Evolutionary conservation across 2,113 vertebrate species (phyloP).

Genomic region (Dicentrarchus labrax): DNA sequence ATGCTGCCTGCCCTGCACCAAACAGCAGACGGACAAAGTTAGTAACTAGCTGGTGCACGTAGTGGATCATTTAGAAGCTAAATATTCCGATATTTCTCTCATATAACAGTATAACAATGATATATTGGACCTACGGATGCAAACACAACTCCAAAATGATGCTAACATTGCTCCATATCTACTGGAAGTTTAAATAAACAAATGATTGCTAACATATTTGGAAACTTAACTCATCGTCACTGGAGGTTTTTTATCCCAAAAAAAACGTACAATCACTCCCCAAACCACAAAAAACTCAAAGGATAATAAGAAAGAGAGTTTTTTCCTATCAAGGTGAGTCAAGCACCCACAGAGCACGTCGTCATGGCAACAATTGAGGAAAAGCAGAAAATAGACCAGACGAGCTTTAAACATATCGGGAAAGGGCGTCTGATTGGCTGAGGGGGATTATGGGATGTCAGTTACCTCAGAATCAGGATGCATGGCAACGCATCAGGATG

Average conservation of each 20-base stretch:
- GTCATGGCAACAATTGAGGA: conserved; percentile 19
- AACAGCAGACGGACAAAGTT: conserved; percentile 18
- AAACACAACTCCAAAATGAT: conserved; percentile 10
- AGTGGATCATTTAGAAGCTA: conserved; percentile 4
- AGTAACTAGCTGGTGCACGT: background rate
- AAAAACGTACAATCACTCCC: background rate
- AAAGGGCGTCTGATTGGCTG: conserved; percentile 2
- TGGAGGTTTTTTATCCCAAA: background rate
- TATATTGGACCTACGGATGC: background rate
- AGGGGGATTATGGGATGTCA: background rate
- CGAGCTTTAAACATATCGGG: conserved; percentile 27
- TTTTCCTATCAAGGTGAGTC: conserved; percentile 22
- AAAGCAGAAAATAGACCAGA: conserved; percentile 49
- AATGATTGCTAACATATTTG: no score
- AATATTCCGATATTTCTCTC: background rate
- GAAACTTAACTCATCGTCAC: no score
- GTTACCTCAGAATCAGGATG: conserved; percentile 2
- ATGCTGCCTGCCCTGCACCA: background rate
- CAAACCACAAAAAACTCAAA: conserved; percentile 3
- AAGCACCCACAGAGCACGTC: background rate
- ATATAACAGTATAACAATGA: background rate
- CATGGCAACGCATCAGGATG: conserved; percentile 2
- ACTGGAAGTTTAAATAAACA: background rate
- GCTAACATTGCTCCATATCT: background rate
- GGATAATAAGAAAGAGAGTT: background rate